These are phyloP conservation scores for Hydrotaea cyrtoneurina DNA, from an alignment of 2,888 invertebrate genomes.

Conservation along the genomic window DNA sequence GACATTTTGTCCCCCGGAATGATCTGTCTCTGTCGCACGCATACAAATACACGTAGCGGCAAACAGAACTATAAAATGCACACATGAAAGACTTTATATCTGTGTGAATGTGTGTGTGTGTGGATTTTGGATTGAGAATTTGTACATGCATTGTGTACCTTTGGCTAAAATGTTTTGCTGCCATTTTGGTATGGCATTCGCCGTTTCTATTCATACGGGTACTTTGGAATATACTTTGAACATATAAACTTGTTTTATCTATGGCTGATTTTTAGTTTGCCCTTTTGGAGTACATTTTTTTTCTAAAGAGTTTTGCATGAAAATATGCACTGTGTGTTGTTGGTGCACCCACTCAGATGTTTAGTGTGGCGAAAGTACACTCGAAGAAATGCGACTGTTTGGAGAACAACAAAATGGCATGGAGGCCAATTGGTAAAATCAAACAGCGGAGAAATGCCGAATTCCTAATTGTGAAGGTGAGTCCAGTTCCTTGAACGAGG, in stretches of 20 bases:
- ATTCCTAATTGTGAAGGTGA: too few species aligned
- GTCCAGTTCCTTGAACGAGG: too few species aligned
- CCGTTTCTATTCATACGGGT: background rate
- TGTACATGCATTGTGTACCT: background rate
- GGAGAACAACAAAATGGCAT: too few species aligned
- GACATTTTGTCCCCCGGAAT: background rate
- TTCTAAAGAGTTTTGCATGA: background rate
- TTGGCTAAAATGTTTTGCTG: conserved; percentile 17
- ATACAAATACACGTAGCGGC: background rate
- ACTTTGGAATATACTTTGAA: background rate
- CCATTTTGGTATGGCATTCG: background rate
- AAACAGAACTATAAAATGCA: background rate
- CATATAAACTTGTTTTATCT: conserved; percentile 4
- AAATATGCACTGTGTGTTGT: too few species aligned
- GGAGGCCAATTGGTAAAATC: too few species aligned
- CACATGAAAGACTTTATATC: background rate
- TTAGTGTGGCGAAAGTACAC: too few species aligned
- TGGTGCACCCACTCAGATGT: too few species aligned
- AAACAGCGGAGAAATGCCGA: too few species aligned
- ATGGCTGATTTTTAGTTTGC: background rate
- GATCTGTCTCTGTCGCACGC: background rate
- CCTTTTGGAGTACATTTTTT: background rate
- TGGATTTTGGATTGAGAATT: background rate
- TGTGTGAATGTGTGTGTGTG: background rate
- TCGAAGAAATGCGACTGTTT: too few species aligned